Conservation (phyloP, 2,113 vertebrate genomes). For the Cynopterus brachyotis region DNA sequence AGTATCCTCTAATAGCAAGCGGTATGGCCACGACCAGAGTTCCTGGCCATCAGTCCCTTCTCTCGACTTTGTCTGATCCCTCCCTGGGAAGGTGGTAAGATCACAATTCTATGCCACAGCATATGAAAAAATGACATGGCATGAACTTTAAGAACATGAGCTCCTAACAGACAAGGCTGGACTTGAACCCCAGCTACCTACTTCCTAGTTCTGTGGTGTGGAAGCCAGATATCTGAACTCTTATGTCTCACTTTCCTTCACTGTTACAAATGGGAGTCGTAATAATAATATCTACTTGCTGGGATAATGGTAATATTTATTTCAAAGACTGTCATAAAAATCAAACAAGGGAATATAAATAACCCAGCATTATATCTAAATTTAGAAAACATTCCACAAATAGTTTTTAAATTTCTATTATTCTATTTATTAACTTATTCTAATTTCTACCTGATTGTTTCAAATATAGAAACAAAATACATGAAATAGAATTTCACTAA, state of each 20-base stretch:
- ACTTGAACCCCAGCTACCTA: not conserved
- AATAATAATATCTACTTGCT: not conserved
- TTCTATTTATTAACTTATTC: not conserved
- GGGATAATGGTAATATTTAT: not conserved
- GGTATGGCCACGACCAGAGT: not conserved
- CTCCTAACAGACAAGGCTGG: not conserved
- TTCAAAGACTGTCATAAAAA: not conserved
- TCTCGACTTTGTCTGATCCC: not conserved
- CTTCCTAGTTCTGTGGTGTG: not conserved
- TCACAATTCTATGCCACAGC: not conserved
- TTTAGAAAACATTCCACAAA: not conserved
- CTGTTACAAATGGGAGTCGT: not conserved
- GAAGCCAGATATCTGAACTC: not conserved
- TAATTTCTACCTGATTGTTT: not conserved
- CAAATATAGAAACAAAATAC: not conserved
- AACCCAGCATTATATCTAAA: not conserved
- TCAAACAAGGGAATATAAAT: not conserved
- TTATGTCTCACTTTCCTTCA: not conserved
- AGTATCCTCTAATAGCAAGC: conserved; percentile 62
- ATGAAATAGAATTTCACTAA: not conserved
- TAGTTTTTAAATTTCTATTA: not conserved
- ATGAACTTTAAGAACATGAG: not conserved
- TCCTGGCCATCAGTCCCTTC: not conserved
- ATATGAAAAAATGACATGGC: not conserved
- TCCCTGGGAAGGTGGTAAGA: not conserved